Evolutionary conservation across 1,140 invertebrate genomes (phyloP), one percentile per base, ranked within the genome.

Genomic region (Akabosia matsudoensis): DNA sequence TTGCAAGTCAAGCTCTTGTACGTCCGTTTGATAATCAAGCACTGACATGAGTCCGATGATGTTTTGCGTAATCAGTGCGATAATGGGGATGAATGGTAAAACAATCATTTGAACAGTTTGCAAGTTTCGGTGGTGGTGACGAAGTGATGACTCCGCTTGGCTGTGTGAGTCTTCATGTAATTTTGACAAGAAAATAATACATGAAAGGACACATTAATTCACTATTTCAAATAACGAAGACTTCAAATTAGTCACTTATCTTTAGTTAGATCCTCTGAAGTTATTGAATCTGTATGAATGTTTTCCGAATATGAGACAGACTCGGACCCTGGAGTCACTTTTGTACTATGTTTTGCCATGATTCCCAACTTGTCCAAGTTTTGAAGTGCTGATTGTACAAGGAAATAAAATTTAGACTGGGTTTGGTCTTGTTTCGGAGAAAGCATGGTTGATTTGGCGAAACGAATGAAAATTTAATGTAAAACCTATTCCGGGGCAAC

Each of bases 101-200:
- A 54, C 34, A 14, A 77, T 77, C 76, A 77, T 77, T 74, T 74
- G 72, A 14, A 77, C 26, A 10, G 61, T 67, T 67, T 67, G 61
- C 24, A 67, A n/a, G 13, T 67, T 67, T 30, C 61, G 61, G 31
- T 67, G 61, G 31, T 31, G 7, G 7, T 67, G 24, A 2, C 24
- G 3, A 14, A 31, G 28, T 13, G 24, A 16, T 30, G 61, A 31
- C 1, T 22, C 61, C 24, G 54, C 3, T 24, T 61, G 14, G 24
- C 4, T 24, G 4, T 13, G 3, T 61, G 54, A 14, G 28, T 67
- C 30, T 30, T 67, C 61, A 67, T 67, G 61, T 67, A 30, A 10
- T n/a, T n/a, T n/a, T n/a, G n/a, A n/a, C n/a, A n/a, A n/a, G n/a
- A n/a, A n/a, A n/a, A n/a, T n/a, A n/a, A n/a, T n/a, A n/a, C n/a